Percentiles rank a stretch among this genome's conserved stretches.
These are phyloP conservation scores for Brachionus plicatilis DNA, from an alignment of 1,140 invertebrate species.

Conservation along the genomic window DNA sequence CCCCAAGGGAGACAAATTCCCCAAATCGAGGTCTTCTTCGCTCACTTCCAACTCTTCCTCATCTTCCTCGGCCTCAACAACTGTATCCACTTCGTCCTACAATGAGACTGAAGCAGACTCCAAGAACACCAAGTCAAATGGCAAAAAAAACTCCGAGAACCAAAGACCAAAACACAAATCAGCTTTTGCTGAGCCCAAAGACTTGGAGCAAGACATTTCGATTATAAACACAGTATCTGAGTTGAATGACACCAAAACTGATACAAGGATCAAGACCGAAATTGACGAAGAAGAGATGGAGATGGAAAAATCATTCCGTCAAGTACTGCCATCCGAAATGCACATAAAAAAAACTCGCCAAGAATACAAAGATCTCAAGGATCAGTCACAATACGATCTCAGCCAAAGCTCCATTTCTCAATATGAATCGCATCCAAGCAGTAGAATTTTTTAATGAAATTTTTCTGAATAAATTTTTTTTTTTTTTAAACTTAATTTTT, in stretches of 20 bases:
- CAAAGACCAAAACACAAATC: background rate
- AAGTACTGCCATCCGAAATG: slow-evolving; percentile 51
- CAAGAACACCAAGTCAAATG: background rate
- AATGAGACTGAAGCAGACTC: background rate
- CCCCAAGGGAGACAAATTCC: background rate
- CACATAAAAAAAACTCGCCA: slow-evolving; percentile 49
- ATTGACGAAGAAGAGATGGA: slow-evolving; percentile 47
- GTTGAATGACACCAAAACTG: slow-evolving; percentile 7
- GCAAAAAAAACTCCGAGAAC: background rate
- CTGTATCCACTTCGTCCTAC: background rate
- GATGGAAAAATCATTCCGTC: slow-evolving; percentile 48
- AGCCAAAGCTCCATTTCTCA: slow-evolving; percentile 27
- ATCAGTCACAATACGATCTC: background rate
- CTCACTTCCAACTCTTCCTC: slow-evolving; percentile 43
- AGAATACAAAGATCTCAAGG: slow-evolving; percentile 42
- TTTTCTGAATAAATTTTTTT: too few relatives aligned
- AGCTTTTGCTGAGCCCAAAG: background rate
- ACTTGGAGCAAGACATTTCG: background rate
- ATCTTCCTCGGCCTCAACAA: slow-evolving; percentile 45
- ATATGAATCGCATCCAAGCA: background rate
- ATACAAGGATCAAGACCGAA: background rate
- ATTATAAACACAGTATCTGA: slow-evolving; percentile 14
- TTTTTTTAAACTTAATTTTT: background rate
- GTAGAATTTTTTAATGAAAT: background rate
- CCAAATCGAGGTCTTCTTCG: slow-evolving; percentile 23